A percentile compares a stretch with the other conserved stretches of the same genome.
These are phyloP conservation scores for Trichomalopsis sarcophagae DNA, from an alignment of 1,140 invertebrate genomes.

Conservation along the genomic window DNA sequence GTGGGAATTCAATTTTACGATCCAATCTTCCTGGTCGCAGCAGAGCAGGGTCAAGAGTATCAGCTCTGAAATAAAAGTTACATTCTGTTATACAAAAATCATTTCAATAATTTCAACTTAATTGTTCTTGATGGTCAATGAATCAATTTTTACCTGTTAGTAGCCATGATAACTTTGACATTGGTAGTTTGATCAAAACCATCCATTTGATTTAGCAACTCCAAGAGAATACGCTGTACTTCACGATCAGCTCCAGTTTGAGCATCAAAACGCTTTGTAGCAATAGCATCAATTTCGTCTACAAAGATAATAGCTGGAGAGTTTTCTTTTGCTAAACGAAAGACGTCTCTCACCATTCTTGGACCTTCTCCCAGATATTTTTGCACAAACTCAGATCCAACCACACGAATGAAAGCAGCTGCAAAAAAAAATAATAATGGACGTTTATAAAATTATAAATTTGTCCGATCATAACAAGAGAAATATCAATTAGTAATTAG, in stretches of 20 bases:
- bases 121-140: conserved; percentile 2
- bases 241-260: conserved; percentile 99
- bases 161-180: conserved; percentile 99
- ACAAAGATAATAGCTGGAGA: conserved; percentile 99
- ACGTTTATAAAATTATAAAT: conserved; percentile 44
- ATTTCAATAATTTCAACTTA: background rate
- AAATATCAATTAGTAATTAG: background rate
- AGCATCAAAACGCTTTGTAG: conserved; percentile 98
- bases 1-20: conserved; percentile 98
- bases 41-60: conserved; percentile 98
- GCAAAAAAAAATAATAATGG: conserved; percentile 62
- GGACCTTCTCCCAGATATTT: conserved; percentile 99
- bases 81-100: conserved; percentile 39
- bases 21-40: conserved; percentile 97
- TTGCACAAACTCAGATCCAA: conserved; percentile 99
- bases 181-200: conserved; percentile 99
- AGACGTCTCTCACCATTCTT: conserved; percentile 99
- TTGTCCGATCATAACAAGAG: conserved; percentile 28
- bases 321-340: conserved; percentile 98
- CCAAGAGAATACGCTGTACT: conserved; percentile 98
- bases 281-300: conserved; percentile 99
- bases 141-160: conserved; percentile 80
- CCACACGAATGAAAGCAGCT: conserved; percentile 98
- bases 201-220: conserved; percentile 99
- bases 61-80: conserved; percentile 80